Conservation (phyloP, 2,888 invertebrate species). For the Itoplectis maculator region DNA sequence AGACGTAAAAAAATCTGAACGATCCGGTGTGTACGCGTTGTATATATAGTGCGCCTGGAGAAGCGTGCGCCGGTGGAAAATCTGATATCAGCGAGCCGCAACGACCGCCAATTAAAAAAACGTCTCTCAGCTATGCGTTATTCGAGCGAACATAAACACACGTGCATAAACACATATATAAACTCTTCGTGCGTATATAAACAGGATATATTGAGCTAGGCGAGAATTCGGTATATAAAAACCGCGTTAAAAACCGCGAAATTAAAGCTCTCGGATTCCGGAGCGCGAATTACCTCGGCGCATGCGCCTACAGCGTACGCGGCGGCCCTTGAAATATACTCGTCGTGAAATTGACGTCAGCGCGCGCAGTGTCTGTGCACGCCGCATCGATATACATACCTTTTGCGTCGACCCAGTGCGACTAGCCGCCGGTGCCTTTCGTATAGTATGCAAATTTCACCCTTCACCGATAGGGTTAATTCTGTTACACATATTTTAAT, state of each 20-base stretch:
- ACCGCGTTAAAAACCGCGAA: constrained; percentile 8
- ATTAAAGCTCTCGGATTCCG: constrained; percentile 16
- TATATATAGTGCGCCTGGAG: constrained; percentile 9
- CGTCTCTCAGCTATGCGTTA: constrained; percentile 23
- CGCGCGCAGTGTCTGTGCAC: background rate
- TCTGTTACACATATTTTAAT: constrained; percentile 10
- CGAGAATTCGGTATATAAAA: background rate
- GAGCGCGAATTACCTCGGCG: background rate
- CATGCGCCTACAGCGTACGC: background rate
- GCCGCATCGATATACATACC: too few species aligned
- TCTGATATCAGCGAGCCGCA: constrained; percentile 37
- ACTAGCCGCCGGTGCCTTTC: background rate
- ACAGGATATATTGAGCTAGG: background rate
- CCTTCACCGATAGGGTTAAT: constrained; percentile 3
- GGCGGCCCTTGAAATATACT: constrained; percentile 1
- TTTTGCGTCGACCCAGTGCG: background rate
- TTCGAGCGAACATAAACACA: background rate
- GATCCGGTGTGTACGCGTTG: background rate
- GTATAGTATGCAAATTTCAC: background rate
- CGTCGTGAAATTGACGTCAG: constrained; percentile 18
- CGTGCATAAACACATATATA: background rate
- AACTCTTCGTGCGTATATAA: background rate
- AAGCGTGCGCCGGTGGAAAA: constrained; percentile 25
- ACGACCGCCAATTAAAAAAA: constrained; percentile 50
- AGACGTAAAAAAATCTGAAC: constrained; percentile 18